Base-by-base conservation (phyloP, 2,113 vertebrate species). In the Smithornis capensis region DNA sequence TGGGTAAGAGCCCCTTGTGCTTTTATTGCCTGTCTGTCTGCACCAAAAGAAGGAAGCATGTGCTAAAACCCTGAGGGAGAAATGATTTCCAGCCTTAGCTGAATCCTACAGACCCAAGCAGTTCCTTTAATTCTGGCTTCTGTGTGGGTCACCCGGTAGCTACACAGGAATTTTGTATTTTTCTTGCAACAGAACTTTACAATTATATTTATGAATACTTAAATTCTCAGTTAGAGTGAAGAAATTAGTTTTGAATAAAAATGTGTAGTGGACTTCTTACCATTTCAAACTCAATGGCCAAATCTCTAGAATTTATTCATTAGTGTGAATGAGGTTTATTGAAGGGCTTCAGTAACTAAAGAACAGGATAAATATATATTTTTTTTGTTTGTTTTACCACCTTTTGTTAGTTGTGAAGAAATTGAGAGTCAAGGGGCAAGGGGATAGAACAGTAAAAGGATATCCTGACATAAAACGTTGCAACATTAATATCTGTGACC, bases 211-310 rank as follows among this genome's bases (percentile, higher is more conserved):
- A 27, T 27, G 6, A 82, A 33, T 31, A 23, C 9, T 44, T 45
- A 15, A 53, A 49, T 57, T 68, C 15, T 57, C 4, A 6, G 10
- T 23, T 49, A 18, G 7, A 64, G 3, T 16, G 12, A 70, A 64
- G 28, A 57, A 74, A 91, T 16, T 14, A 65, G 4, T 87, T 90
- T 56, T 64, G 49, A 78, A 53, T 59, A 40, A 4, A 49, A 55
- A 42, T 40, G 14, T 2, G 4, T 27, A 23, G 12, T 0, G 0
- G 42, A 13, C 4, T 81, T 52, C 44, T 70, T 52, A 49, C 9
- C 8, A 7, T 29, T 86, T 81, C 11, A 53, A 37, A 24, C 2
- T 40, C 14, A 12, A 35, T 17, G 35, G 17, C 22, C 13, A 78
- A 88, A 71, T 64, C 28, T 80, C 35, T 14, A 42, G 52, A 55